Conservation (phyloP, 2,888 invertebrate genomes). For the Sacculina carcini region DNA sequence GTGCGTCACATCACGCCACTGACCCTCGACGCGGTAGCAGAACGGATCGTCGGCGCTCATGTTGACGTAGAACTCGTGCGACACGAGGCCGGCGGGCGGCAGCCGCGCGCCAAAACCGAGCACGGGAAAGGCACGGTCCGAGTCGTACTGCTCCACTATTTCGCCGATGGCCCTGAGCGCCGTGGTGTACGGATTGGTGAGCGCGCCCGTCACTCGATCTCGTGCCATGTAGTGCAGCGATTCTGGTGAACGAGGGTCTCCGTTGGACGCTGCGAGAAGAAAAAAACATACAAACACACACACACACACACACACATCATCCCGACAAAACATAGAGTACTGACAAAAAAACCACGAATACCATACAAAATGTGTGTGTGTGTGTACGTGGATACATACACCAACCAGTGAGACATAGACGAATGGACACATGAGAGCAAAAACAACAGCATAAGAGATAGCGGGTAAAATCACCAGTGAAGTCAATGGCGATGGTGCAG, state of each 20-base stretch:
- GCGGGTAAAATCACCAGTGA: conserved; percentile 19
- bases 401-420: background rate
- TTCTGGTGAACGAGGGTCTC: conserved; percentile 20
- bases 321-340: no score
- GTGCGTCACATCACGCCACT: conserved; percentile 4
- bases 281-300: conserved; percentile 5
- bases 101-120: conserved; percentile 23
- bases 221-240: conserved; percentile 14
- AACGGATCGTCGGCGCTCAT: conserved; percentile 26
- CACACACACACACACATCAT: no score
- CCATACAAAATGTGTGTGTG: background rate
- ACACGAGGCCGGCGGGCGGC: conserved; percentile 21
- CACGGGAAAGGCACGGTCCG: conserved; percentile 25
- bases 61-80: conserved; percentile 25
- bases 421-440: background rate
- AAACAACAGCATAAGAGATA: background rate
- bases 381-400: background rate
- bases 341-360: no score
- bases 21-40: conserved; percentile 23
- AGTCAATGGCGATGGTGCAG: conserved; percentile 24
- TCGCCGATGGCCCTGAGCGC: conserved; percentile 21
- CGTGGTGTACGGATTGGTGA: conserved; percentile 15
- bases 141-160: conserved; percentile 24
- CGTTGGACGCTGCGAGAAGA: conserved; percentile 20
- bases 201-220: background rate